Conservation (phyloP, 2,113 vertebrate genomes). For the Pseudopipra pipra region DNA sequence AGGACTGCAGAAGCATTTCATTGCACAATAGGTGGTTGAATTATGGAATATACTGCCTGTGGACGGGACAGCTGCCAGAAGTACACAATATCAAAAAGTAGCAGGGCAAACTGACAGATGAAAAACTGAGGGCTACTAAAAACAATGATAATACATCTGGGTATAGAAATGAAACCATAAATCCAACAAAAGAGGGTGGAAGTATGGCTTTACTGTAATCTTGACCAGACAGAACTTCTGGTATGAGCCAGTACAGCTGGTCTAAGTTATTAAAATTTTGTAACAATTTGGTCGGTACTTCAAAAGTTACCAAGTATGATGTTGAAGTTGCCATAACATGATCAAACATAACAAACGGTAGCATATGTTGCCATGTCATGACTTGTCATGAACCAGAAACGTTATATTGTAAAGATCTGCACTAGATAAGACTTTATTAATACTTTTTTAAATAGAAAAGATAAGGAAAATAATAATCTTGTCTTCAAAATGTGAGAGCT, state of each 20-base stretch:
- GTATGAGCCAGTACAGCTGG: not conserved
- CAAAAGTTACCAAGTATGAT: not conserved
- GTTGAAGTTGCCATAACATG: not conserved
- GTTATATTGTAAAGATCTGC: not conserved
- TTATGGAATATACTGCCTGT: not conserved
- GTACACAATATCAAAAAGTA: not conserved
- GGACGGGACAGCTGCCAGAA: not conserved
- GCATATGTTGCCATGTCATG: not conserved
- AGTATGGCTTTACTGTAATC: not conserved
- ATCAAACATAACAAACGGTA: not conserved
- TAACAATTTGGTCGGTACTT: not conserved
- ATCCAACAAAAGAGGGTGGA: not conserved
- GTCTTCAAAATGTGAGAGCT: accelerated
- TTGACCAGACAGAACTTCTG: not conserved
- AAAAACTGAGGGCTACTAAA: not conserved
- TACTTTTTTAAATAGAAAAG: not conserved
- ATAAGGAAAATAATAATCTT: not conserved
- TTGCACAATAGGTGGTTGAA: not conserved
- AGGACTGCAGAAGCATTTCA: not conserved
- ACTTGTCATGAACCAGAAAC: not conserved
- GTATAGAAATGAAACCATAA: not conserved
- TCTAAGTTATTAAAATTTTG: accelerated
- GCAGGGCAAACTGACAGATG: not conserved
- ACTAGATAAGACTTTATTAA: too few species aligned
- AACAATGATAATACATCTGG: not conserved